Evolutionary conservation across 2,888 invertebrate genomes (phyloP).

Genomic region (Nymphalis polychloros): DNA sequence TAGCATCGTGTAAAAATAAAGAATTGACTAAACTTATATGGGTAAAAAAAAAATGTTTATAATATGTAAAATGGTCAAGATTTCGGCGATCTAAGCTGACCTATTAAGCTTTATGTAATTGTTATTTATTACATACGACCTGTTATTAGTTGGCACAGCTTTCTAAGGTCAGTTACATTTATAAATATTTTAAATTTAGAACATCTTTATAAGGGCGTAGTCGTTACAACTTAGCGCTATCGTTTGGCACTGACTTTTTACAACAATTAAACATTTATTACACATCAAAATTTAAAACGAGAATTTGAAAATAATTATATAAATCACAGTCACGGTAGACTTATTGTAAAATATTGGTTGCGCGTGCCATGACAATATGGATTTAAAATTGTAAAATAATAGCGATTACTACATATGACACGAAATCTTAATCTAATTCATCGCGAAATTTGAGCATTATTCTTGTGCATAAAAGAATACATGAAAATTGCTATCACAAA

Average conservation of each 20-base stretch:
- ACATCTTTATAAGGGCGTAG: slow-evolving; percentile 70
- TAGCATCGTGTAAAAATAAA: slow-evolving; percentile 79
- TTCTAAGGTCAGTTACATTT: slow-evolving; percentile 66
- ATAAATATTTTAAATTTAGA: slow-evolving; percentile 65
- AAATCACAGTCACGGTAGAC: slow-evolving; percentile 78
- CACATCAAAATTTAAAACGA: slow-evolving; percentile 59
- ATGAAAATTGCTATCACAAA: slow-evolving; percentile 71
- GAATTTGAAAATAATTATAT: slow-evolving; percentile 66
- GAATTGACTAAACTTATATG: slow-evolving; percentile 80
- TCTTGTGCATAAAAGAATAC: slow-evolving; percentile 76
- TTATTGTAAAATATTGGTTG: slow-evolving; percentile 60
- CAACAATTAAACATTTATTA: slow-evolving; percentile 33
- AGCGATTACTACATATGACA: slow-evolving; percentile 78
- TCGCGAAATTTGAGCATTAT: slow-evolving; percentile 80
- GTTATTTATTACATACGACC: slow-evolving; percentile 31
- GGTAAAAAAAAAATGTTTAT: slow-evolving; percentile 78
- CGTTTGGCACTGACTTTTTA: slow-evolving; percentile 77
- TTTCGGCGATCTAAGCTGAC: slow-evolving; percentile 78
- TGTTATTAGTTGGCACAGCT: slow-evolving; percentile 48
- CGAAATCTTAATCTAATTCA: slow-evolving; percentile 79
- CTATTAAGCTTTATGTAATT: slow-evolving; percentile 59
- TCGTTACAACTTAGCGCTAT: slow-evolving; percentile 78
- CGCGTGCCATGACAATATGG: slow-evolving; percentile 72
- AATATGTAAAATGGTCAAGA: slow-evolving; percentile 77
- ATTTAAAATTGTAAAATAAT: slow-evolving; percentile 61